Conservation (phyloP, 2,113 vertebrate species). For the Rhabdomys dilectus region DNA sequence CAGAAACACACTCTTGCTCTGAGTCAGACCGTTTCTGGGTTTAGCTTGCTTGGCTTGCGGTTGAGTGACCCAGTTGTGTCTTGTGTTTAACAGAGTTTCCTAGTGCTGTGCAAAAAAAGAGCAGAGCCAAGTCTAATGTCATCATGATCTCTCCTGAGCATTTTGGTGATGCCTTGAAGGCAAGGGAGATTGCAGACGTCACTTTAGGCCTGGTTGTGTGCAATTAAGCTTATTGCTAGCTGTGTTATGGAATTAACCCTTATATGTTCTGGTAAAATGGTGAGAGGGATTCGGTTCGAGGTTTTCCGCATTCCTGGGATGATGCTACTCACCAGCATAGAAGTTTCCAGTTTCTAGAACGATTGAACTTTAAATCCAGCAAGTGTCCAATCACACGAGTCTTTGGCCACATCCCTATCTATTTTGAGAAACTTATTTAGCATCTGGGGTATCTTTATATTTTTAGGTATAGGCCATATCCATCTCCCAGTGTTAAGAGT, state of each 20-base stretch:
- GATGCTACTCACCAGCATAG: constrained; percentile 43
- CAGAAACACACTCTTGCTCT: neutral
- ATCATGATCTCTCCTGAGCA: constrained; percentile 66
- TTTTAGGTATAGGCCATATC: neutral
- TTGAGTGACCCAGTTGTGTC: constrained; percentile 23
- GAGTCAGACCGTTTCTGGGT: neutral
- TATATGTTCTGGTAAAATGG: constrained; percentile 75
- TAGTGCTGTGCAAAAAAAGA: neutral
- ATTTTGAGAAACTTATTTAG: neutral
- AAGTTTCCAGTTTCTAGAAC: constrained; percentile 17
- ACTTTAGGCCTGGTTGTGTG: constrained; percentile 78
- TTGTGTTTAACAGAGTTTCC: neutral
- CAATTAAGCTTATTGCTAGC: constrained; percentile 77
- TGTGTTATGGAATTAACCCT: constrained; percentile 76
- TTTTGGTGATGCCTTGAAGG: constrained; percentile 79
- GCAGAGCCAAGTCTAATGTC: constrained; percentile 43
- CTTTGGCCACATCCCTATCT: neutral
- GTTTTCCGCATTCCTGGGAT: constrained; percentile 63
- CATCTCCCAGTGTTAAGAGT: neutral
- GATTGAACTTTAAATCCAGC: constrained; percentile 18
- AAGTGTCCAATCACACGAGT: neutral
- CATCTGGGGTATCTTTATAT: neutral
- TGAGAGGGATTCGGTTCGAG: constrained; percentile 76
- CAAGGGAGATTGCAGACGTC: constrained; percentile 76
- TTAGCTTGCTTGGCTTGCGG: neutral